Percentiles rank a stretch among this genome's conserved stretches.
phyloP scores from a whole-genome alignment of 2,113 vertebrate genomes.

The Empidonax alnorum region DNA sequence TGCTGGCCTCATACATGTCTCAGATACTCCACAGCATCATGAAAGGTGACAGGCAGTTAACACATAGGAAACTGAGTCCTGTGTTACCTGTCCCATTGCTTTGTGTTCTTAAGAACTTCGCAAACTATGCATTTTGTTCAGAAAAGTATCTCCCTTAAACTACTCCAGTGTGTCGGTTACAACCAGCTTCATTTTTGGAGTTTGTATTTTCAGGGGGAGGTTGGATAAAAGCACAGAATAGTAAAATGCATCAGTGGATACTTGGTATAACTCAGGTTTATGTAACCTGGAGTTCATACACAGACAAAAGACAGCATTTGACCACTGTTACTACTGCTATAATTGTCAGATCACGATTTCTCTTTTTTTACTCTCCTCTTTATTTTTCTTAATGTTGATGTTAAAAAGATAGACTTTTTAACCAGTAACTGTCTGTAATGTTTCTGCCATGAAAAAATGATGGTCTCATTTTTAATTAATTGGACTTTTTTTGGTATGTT shows the following conservation, averaged over 20 bases:
- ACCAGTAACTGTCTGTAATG: neutral
- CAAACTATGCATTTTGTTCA: neutral
- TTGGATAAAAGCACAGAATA: neutral
- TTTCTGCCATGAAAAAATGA: neutral
- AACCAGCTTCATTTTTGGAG: neutral
- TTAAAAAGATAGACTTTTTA: neutral
- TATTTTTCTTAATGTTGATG: neutral
- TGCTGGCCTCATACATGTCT: neutral
- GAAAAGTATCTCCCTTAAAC: neutral
- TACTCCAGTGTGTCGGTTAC: neutral
- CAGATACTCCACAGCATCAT: neutral
- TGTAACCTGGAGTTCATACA: neutral
- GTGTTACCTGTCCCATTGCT: neutral
- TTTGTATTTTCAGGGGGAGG: neutral
- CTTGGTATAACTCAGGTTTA: neutral
- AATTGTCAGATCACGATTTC: neutral
- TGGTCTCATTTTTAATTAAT: neutral
- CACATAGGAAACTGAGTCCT: neutral
- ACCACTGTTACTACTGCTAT: neutral
- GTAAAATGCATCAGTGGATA: neutral
- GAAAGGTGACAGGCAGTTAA: neutral
- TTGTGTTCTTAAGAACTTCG: accelerated
- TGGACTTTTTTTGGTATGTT: neutral
- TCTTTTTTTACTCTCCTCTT: neutral
- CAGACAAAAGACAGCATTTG: neutral